Evolutionary conservation across 2,113 vertebrate genomes (phyloP).

Genomic region (Phalacrocorax carbo): DNA sequence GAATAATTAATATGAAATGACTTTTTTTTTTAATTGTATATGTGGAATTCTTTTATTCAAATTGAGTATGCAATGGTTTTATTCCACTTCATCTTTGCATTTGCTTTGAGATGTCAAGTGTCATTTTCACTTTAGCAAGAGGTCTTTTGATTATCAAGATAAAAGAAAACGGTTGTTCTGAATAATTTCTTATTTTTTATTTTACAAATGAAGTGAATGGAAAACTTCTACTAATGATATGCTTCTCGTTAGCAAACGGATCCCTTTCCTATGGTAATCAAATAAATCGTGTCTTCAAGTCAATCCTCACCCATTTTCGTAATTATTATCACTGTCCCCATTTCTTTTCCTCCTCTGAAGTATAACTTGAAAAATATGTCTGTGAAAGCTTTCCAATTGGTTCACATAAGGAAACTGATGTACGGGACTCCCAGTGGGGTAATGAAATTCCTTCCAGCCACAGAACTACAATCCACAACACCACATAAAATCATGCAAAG

Average conservation of each 20-base stretch:
- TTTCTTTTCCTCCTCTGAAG: background rate
- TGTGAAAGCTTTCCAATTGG: background rate
- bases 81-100: background rate
- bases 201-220: conserved; percentile 26
- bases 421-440: background rate
- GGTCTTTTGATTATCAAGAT: conserved; percentile 51
- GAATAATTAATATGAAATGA: background rate
- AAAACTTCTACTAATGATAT: conserved; percentile 22
- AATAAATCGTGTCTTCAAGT: conserved; percentile 1
- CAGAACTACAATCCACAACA: background rate
- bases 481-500: background rate
- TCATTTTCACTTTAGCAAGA: conserved; percentile 37
- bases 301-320: conserved; percentile 30
- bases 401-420: background rate
- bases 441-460: background rate
- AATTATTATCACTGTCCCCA: conserved; percentile 7
- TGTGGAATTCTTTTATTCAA: conserved; percentile 3
- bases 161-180: conserved; percentile 49
- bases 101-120: conserved; percentile 57
- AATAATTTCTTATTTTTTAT: conserved; percentile 45
- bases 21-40: background rate
- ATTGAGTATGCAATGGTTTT: background rate
- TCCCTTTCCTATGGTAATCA: conserved; percentile 24
- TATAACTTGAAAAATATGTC: background rate
- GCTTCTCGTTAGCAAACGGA: background rate